These are phyloP conservation scores for Rachycentron canadum DNA, from an alignment of 2,797 vertebrate genomes.

Conservation along the genomic window DNA sequence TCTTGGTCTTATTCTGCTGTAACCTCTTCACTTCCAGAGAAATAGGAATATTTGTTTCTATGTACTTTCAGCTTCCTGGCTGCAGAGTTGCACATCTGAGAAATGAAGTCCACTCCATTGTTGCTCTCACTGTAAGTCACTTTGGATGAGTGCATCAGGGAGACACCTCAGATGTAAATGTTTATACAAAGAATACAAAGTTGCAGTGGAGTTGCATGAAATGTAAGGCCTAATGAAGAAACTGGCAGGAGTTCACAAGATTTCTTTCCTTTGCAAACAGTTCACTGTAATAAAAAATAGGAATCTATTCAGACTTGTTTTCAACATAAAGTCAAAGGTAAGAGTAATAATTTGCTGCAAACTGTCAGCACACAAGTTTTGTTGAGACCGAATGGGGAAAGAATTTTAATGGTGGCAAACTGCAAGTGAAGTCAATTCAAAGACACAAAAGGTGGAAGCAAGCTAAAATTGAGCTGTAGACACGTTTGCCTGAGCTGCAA, in stretches of 20 bases:
- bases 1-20: neutral
- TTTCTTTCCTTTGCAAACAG: neutral
- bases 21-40: neutral
- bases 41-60: neutral
- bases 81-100: conserved; percentile 18
- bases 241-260: conserved; percentile 47
- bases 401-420: neutral
- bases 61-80: conserved; percentile 5
- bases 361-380: neutral
- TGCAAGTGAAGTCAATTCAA: neutral
- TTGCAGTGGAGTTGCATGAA: conserved; percentile 32
- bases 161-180: conserved; percentile 53
- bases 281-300: neutral
- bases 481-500: neutral
- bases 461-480: neutral
- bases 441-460: neutral
- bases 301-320: neutral
- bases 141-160: conserved; percentile 35
- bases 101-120: conserved; percentile 28
- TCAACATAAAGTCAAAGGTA: neutral
- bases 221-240: conserved; percentile 45
- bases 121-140: conserved; percentile 24
- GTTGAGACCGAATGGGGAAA: neutral
- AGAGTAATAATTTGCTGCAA: neutral
- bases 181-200: conserved; percentile 54